These are phyloP conservation scores for Flabesymbios commensalis DNA, from an alignment of 2,888 invertebrate genomes.

Conservation along the genomic window DNA sequence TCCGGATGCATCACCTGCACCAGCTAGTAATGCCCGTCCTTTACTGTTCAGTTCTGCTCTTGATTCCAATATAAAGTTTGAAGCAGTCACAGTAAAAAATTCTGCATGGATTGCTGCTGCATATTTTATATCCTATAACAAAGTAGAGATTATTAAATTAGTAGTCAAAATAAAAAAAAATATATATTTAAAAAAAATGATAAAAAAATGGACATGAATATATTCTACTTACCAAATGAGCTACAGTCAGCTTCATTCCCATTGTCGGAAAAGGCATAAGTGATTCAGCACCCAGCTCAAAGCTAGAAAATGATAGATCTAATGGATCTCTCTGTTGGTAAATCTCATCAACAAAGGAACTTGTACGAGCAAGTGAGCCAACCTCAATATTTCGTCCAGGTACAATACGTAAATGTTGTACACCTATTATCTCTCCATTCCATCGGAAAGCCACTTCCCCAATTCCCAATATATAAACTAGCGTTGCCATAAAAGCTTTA, in stretches of 20 bases:
- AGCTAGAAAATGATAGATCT: constrained; percentile 39
- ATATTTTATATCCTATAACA: constrained; percentile 36
- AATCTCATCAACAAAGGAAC: constrained; percentile 30
- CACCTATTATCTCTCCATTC: constrained; percentile 42
- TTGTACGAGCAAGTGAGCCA: constrained; percentile 40
- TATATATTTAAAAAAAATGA: no score
- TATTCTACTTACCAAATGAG: constrained; percentile 40
- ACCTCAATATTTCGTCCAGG: constrained; percentile 40
- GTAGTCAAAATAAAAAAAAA: no score
- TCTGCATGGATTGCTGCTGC: constrained; percentile 38
- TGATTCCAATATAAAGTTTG: constrained; percentile 43
- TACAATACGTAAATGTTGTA: constrained; percentile 42
- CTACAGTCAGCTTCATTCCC: constrained; percentile 41
- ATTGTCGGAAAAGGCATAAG: constrained; percentile 41
- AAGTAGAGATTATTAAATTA: no score
- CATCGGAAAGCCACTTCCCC: constrained; percentile 46
- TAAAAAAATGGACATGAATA: no score
- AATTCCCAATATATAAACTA: constrained; percentile 43
- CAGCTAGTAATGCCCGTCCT: constrained; percentile 31
- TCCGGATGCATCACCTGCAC: constrained; percentile 22
- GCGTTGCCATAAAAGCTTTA: constrained; percentile 36
- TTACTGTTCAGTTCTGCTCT: constrained; percentile 37
- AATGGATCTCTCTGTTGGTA: constrained; percentile 37
- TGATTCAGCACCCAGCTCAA: constrained; percentile 42
- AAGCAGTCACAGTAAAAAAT: constrained; percentile 39